phyloP scores from a whole-genome alignment of 2,113 vertebrate genomes.

The Colaptes auratus region DNA sequence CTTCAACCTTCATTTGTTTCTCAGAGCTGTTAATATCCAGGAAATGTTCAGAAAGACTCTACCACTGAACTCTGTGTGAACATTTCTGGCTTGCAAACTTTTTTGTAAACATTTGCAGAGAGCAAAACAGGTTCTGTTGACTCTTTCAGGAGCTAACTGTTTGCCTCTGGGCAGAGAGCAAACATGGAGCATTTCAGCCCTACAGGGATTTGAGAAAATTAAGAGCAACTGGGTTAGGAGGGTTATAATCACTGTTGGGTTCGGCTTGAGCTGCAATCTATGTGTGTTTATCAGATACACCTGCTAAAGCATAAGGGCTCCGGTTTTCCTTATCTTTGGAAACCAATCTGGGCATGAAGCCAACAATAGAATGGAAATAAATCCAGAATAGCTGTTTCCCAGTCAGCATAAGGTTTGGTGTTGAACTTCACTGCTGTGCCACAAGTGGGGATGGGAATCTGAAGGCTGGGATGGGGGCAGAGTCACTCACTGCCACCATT shows the following conservation, averaged over 20 bases:
- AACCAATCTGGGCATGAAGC: neutral
- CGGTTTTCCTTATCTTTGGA: neutral
- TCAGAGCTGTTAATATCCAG: neutral
- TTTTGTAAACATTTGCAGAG: neutral
- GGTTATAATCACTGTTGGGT: neutral
- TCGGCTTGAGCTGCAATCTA: neutral
- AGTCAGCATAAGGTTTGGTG: accelerated
- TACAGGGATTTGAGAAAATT: neutral
- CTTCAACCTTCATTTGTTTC: neutral
- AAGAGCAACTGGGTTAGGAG: neutral
- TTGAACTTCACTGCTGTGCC: neutral
- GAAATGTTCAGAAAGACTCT: neutral
- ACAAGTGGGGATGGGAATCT: neutral
- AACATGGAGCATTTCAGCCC: neutral
- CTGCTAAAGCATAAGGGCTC: neutral
- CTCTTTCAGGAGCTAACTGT: neutral
- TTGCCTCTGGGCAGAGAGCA: neutral
- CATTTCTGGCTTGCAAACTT: accelerated
- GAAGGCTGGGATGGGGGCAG: neutral
- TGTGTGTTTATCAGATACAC: neutral
- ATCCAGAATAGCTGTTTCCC: neutral
- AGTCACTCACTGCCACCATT: accelerated
- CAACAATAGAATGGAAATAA: neutral
- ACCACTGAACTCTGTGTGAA: accelerated
- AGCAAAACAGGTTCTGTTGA: neutral